Percentiles rank a stretch among this genome's conserved stretches.
These are phyloP conservation scores for Nannoperca australis DNA, from an alignment of 2,797 vertebrate species.

Conservation along the genomic window DNA sequence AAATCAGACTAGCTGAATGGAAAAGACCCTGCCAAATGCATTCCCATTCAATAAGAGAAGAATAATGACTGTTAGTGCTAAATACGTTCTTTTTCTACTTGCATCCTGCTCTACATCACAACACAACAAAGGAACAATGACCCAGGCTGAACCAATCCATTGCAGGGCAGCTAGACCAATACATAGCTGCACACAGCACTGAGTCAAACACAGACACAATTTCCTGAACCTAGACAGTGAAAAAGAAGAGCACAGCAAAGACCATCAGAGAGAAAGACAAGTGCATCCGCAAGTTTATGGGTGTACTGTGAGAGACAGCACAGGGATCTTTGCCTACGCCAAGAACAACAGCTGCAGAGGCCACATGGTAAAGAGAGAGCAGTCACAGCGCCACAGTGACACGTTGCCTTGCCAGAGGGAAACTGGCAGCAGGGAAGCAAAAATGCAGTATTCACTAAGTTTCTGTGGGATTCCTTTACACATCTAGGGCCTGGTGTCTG, in stretches of 20 bases:
- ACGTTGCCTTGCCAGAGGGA: conserved; percentile 58
- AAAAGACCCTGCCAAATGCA: conserved; percentile 70
- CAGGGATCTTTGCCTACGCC: conserved; percentile 38
- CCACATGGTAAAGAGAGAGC: conserved; percentile 61
- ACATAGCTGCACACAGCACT: background rate
- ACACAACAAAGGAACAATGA: conserved; percentile 45
- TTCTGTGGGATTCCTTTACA: conserved; percentile 37
- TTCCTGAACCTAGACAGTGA: conserved; percentile 2
- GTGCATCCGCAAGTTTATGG: conserved; percentile 38
- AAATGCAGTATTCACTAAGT: conserved; percentile 50
- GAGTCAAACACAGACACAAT: conserved; percentile 15
- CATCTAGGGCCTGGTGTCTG: background rate
- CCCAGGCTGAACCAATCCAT: conserved; percentile 14
- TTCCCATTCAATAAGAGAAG: conserved; percentile 71
- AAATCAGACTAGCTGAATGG: conserved; percentile 73
- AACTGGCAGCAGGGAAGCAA: conserved; percentile 59
- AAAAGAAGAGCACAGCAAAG: conserved; percentile 5
- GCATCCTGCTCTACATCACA: conserved; percentile 36
- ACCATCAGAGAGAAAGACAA: conserved; percentile 20
- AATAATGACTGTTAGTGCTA: conserved; percentile 69
- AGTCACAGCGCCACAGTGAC: conserved; percentile 63
- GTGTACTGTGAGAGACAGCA: conserved; percentile 13
- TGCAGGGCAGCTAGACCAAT: background rate
- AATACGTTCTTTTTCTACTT: conserved; percentile 59
- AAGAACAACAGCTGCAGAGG: conserved; percentile 72